phyloP scores from a whole-genome alignment of 2,888 invertebrate species.

The Entomobrya multifasciata region DNA sequence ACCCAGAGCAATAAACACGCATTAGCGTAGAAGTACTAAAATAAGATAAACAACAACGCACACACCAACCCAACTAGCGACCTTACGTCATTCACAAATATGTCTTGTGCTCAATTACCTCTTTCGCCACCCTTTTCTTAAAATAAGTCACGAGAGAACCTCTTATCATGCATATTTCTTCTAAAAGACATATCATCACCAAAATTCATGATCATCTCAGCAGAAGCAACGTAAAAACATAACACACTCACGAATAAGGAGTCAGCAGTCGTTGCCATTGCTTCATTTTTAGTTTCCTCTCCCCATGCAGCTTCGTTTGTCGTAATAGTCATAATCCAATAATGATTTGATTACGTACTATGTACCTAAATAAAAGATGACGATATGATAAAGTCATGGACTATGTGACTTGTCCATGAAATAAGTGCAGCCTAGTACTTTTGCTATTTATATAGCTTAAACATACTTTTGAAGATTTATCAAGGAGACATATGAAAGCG shows the following conservation, averaged over 20 bases:
- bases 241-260: constrained; percentile 5
- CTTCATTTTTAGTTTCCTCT: neutral
- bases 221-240: constrained; percentile 12
- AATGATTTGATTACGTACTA: neutral
- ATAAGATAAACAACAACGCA: neutral
- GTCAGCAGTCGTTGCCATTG: constrained; percentile 1
- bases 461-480: neutral
- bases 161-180: neutral
- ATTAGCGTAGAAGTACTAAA: constrained; percentile 49
- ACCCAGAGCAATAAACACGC: constrained; percentile 17
- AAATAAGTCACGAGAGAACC: neutral
- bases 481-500: neutral
- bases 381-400: neutral
- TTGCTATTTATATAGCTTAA: neutral
- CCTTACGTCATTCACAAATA: constrained; percentile 38
- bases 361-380: too few species aligned
- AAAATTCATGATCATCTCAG: neutral
- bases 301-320: neutral
- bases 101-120: neutral
- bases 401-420: neutral
- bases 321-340: neutral
- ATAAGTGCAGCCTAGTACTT: neutral
- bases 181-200: neutral
- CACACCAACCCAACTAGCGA: neutral
- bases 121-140: neutral